Conservation (phyloP, 2,888 invertebrate genomes). For the Cenopis cana region DNA sequence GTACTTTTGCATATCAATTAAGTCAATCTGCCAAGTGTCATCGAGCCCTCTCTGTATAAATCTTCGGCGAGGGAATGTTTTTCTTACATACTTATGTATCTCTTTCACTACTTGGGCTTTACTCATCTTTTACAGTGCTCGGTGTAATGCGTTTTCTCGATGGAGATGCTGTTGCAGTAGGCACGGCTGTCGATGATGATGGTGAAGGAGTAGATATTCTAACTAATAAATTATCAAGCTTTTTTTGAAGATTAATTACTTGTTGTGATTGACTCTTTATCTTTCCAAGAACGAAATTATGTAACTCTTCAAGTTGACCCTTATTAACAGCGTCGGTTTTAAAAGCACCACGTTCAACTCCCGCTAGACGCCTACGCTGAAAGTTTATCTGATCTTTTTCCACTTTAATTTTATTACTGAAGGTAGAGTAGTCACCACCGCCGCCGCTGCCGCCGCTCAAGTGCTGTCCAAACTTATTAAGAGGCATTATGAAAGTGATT, state of each 20-base stretch:
- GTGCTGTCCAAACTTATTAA: constrained; percentile 18
- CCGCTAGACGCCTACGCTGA: constrained; percentile 2
- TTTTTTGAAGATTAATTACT: too few species aligned
- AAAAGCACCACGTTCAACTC: not conserved
- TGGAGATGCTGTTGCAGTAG: too few species aligned
- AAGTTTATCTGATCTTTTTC: constrained; percentile 12
- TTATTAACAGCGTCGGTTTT: constrained; percentile 15
- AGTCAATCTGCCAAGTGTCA: constrained; percentile 30
- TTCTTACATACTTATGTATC: constrained; percentile 24
- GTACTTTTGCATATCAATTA: constrained; percentile 27
- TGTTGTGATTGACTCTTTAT: too few species aligned
- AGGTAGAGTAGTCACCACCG: too few species aligned
- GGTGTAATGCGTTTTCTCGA: too few species aligned
- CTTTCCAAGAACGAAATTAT: not conserved
- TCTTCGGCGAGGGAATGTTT: constrained; percentile 14
- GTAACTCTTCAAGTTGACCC: constrained; percentile 5
- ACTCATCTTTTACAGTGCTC: constrained; percentile 5
- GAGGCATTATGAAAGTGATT: constrained; percentile 12
- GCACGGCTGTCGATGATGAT: too few species aligned
- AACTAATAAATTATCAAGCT: too few species aligned
- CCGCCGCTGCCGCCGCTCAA: not conserved
- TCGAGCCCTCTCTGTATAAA: constrained; percentile 20
- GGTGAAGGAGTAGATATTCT: too few species aligned
- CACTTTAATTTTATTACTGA: not conserved
- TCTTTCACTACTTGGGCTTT: constrained; percentile 29